Evolutionary conservation across 1,140 invertebrate genomes (phyloP).

Genomic region (Meloidogyne exigua): DNA sequence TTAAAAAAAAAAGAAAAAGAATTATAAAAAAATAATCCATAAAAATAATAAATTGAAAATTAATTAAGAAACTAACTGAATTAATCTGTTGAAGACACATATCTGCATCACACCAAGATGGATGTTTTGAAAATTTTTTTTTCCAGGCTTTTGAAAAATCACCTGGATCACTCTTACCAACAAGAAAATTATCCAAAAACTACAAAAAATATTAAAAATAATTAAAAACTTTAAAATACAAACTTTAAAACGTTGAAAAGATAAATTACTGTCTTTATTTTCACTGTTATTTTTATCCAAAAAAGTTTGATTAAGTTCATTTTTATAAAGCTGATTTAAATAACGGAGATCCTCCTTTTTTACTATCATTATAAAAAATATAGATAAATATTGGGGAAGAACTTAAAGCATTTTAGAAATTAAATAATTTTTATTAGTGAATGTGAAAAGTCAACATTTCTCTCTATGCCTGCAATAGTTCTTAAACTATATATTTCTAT

Average conservation of each 20-base stretch:
- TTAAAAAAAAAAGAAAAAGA: background rate
- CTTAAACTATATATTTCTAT: no score
- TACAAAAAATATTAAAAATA: slow-evolving; percentile 10
- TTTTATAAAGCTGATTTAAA: slow-evolving; percentile 1
- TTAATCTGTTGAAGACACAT: slow-evolving; percentile 12
- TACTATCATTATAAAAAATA: background rate
- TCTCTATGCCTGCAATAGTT: no score
- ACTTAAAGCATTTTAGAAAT: no score
- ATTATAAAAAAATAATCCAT: background rate
- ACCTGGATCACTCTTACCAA: background rate
- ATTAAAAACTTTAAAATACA: background rate
- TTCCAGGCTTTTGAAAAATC: slow-evolving; percentile 7
- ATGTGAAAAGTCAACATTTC: no score
- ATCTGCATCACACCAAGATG: slow-evolving; percentile 10
- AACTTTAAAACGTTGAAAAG: slow-evolving; percentile 10
- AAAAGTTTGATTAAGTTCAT: background rate
- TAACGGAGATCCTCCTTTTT: background rate
- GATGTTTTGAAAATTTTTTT: slow-evolving; percentile 8
- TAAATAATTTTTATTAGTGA: no score
- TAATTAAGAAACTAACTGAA: background rate
- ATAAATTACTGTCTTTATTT: background rate
- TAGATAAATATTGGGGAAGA: no score
- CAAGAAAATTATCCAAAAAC: background rate
- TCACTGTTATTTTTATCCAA: background rate
- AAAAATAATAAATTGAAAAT: background rate